Evolutionary conservation across 1,140 invertebrate genomes (phyloP), one percentile per base, ranked within the genome.

Genomic region (Platyscapa corneri): DNA sequence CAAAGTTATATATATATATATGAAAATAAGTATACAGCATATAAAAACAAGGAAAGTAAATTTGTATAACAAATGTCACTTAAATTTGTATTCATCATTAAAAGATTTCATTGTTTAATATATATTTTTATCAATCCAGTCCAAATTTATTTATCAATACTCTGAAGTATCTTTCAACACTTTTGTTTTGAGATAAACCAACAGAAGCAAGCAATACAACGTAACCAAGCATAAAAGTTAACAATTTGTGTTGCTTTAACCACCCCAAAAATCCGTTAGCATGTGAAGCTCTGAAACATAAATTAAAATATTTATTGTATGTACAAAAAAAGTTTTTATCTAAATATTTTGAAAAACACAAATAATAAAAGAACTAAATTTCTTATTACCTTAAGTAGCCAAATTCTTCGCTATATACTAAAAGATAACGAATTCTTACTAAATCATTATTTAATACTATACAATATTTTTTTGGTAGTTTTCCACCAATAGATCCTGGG

Each of bases 401-500:
- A 67, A 91, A 90, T 86, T 94, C 91, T 90, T 95, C 94, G 76
- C 94, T 95, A 87, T 97, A 98, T 23, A 98, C 94, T 37, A 98
- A 92, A 30, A 98, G 92, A 91, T 97, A 97, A 80, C 96, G 95
- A 18, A 97, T 94, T 88, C 96, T 94, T 20, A 97, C 94, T 83
- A 97, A 92, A 88, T 97, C 96, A 90, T 96, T 96, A 88, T 97
- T 97, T 77, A 94, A 94, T 37, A 97, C 96, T 74, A 97, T 92
- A 89, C 96, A 96, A 92, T 97, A 96, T 87, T 96, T 96, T 80
- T 95, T 94, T 64, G 96, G 96, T 76, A 96, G 94, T 89, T 94
- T 94, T 78, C 94, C 94, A 56, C 93, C 94, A 86, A 92, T 90
- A 79, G 94, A 93, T 88, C 94, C 92, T 65, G 88, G 86, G 37